Conservation (phyloP, 2,113 vertebrate species). For the Ceyx margarethae region DNA sequence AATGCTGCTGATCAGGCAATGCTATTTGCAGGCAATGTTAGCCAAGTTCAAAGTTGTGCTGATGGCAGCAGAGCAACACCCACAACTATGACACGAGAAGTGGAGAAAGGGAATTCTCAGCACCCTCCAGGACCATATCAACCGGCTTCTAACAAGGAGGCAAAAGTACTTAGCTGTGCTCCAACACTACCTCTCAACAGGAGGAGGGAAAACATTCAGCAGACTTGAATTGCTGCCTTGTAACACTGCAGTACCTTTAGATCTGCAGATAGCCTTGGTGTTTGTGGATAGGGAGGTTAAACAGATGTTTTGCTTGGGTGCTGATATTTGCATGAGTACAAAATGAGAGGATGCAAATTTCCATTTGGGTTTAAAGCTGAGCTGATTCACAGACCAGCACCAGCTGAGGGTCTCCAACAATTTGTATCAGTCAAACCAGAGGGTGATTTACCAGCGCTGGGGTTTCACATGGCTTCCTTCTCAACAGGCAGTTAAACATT, state of each 20-base stretch:
- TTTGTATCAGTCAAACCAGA: background rate
- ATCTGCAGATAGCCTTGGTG: background rate
- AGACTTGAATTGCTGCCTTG: background rate
- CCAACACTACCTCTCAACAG: background rate
- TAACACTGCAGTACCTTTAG: background rate
- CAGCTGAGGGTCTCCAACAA: background rate
- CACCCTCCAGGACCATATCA: background rate
- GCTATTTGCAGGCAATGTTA: background rate
- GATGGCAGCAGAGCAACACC: background rate
- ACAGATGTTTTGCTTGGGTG: background rate
- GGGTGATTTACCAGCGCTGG: background rate
- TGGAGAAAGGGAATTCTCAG: background rate
- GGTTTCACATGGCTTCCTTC: background rate
- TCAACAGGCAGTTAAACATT: background rate
- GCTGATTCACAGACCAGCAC: background rate
- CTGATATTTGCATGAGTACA: background rate
- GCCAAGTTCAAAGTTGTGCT: background rate
- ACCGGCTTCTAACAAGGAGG: background rate
- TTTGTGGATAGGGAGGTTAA: background rate
- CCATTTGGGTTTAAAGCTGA: background rate
- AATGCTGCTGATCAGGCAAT: accelerated
- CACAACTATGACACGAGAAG: background rate
- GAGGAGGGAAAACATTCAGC: background rate
- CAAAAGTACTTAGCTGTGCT: background rate
- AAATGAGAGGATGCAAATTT: background rate